Evolutionary conservation across 2,888 invertebrate genomes (phyloP), one percentile per base, ranked within the genome.

Genomic region (Brachyopa scutellaris): DNA sequence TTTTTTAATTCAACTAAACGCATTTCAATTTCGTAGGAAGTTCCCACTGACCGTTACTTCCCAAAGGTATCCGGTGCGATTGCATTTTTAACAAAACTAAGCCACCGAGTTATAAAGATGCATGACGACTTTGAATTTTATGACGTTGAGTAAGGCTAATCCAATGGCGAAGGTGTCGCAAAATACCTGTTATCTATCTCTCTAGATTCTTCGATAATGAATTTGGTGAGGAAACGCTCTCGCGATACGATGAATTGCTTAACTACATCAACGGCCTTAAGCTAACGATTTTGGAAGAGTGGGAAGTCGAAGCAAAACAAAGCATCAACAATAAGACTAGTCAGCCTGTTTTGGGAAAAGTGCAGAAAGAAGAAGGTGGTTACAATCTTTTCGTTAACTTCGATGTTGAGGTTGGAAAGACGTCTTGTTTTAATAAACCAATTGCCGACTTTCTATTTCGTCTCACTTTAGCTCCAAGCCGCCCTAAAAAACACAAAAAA

Each of bases 401-500:
- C 85, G 93, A 94, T 85, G 33, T 53, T 13, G 79, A 85, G 62
- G 86, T 85, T 29, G 23, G 7, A 36, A 9, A 31, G n/a, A 49
- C 23, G n/a, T n/a, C n/a, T n/a, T n/a, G n/a, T n/a, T n/a, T n/a
- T n/a, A 26, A 26, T 5, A 26, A 26, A 26, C 6, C 6, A 26
- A 26, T 5, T 5, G 26, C 3, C 6, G 26, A 3, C 26, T 26
- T 26, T 23, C 2, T 26, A 38, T 38, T 51, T 11, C 6, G n/a
- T n/a, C 6, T 11, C 19, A 8, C 13, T 49, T 31, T 26, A 95
- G 93, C 91, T 98, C 38, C 93, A 92, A 42, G 93, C 93, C 84
- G 91, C 95, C 11, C 89, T 98, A n/a, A 93, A 95, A 61, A 97
- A 98, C 91, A 95, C 96, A 29, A 94, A 95, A 70, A 97, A 96